Base-by-base conservation (phyloP, 1,140 invertebrate genomes). In the Bombus superbus region DNA sequence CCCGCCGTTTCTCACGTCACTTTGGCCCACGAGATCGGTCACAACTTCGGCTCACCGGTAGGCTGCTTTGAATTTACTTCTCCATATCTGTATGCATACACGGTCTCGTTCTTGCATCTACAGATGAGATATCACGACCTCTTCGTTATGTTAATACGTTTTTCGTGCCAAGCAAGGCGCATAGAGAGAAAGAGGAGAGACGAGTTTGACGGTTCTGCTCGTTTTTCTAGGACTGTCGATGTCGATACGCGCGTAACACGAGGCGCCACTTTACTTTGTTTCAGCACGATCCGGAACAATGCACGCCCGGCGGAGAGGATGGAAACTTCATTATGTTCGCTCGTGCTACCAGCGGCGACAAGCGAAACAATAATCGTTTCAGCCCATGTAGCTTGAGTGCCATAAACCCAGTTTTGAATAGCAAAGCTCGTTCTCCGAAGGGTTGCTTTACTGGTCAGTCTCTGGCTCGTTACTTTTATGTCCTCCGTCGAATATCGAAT, bases 301-400 rank as follows among this genome's bases (percentile, higher is more conserved):
- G 98, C 94, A 98, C 98, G 40, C 98, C 98, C 10, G 98, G 98
- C 81, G 98, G 98, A 73, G 97, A 98, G 93, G 97, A 98, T 95
- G 99, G 99, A 35, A 99, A 99, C 96, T 99, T 98, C 95, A 99
- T 99, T 92, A 99, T 99, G 99, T 99, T 99, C 94, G 98, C 98
- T 3, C 96, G 98, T 86, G 99, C 99, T 53, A 99, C 99, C 62
- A 99, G 98, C 88, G 99, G 99, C 38, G 98, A 99, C 95, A 98
- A 99, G 93, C 97, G 97, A 92, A 99, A 99, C 95, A 99, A 99
- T 95, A 98, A 99, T 94, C 97, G 98, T 92, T 99, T 99, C 94
- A 99, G 98, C 40, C 97, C 97, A 1, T 99, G 97, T 93, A 99
- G 98, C 77, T 95, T 99, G 59, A 98, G 98, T 92, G 98, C 98